Percentiles rank a stretch among this genome's conserved stretches.
phyloP scores from a whole-genome alignment of 2,888 invertebrate genomes.

The Leucophora obtusa region DNA sequence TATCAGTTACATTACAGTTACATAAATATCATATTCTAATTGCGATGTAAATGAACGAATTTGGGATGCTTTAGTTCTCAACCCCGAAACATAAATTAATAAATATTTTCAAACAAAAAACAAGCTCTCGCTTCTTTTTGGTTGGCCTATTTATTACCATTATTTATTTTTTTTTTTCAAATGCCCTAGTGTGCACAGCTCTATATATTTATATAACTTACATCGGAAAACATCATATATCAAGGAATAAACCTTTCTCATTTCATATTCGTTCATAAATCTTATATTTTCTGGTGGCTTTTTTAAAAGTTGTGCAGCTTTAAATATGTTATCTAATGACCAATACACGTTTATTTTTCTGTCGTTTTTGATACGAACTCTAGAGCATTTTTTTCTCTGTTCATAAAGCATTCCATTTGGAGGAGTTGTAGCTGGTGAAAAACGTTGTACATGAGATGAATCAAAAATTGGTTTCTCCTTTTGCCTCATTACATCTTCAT shows the following conservation, averaged over 20 bases:
- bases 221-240: constrained; percentile 81
- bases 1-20: too few relatives aligned
- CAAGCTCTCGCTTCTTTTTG: too few relatives aligned
- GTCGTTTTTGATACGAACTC: constrained; percentile 65
- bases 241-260: constrained; percentile 80
- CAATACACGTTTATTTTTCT: constrained; percentile 66
- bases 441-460: constrained; percentile 66
- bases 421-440: constrained; percentile 60
- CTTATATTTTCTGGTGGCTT: constrained; percentile 68
- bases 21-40: too few relatives aligned
- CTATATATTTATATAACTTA: constrained; percentile 72
- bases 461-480: constrained; percentile 73
- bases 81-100: too few relatives aligned
- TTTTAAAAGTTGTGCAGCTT: constrained; percentile 71
- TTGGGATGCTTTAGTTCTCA: too few relatives aligned
- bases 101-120: too few relatives aligned
- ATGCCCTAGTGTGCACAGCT: too few relatives aligned
- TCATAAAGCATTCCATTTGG: constrained; percentile 55
- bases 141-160: too few relatives aligned
- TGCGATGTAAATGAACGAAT: too few relatives aligned
- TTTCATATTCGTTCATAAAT: constrained; percentile 79
- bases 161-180: too few relatives aligned
- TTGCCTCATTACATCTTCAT: constrained; percentile 67
- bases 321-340: constrained; percentile 70
- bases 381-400: constrained; percentile 66